These are phyloP conservation scores for Creontiades dilutus DNA, from an alignment of 2,888 invertebrate species.

Conservation along the genomic window DNA sequence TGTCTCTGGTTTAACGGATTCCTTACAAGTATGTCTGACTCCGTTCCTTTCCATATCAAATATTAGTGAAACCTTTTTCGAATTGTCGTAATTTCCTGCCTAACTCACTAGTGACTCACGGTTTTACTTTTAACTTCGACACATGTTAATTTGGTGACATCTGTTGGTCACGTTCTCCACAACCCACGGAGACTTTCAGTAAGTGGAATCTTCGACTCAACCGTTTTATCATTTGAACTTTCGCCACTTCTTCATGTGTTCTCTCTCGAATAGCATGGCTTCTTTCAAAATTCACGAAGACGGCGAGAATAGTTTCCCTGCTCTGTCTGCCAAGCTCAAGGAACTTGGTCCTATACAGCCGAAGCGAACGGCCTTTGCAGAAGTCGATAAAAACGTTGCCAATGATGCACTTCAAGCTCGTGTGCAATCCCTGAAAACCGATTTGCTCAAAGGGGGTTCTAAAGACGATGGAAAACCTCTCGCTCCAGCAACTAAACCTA, in stretches of 20 bases:
- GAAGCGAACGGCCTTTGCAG: constrained; percentile 43
- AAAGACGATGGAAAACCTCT: neutral
- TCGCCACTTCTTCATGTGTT: constrained; percentile 49
- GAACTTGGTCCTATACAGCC: constrained; percentile 40
- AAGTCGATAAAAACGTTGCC: constrained; percentile 42
- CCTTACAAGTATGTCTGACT: neutral
- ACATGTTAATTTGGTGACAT: neutral
- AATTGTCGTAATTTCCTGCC: neutral
- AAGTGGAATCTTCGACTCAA: constrained; percentile 28
- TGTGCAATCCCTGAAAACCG: neutral
- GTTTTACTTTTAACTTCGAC: too few species aligned
- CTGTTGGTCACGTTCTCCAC: neutral
- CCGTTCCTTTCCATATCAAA: neutral
- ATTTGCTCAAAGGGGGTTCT: neutral
- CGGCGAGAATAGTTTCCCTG: constrained; percentile 83
- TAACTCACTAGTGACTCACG: neutral
- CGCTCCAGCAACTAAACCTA: neutral
- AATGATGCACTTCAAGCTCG: neutral
- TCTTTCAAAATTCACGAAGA: constrained; percentile 88
- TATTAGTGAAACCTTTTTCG: neutral
- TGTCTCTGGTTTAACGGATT: constrained; percentile 14
- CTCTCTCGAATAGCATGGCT: constrained; percentile 81
- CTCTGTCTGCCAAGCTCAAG: constrained; percentile 22
- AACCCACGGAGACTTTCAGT: neutral
- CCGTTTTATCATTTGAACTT: constrained; percentile 36